A percentile compares a stretch with the other conserved stretches of the same genome.
These are phyloP conservation scores for Scaptomyza graminum DNA, from an alignment of 1,140 invertebrate species.

Conservation along the genomic window DNA sequence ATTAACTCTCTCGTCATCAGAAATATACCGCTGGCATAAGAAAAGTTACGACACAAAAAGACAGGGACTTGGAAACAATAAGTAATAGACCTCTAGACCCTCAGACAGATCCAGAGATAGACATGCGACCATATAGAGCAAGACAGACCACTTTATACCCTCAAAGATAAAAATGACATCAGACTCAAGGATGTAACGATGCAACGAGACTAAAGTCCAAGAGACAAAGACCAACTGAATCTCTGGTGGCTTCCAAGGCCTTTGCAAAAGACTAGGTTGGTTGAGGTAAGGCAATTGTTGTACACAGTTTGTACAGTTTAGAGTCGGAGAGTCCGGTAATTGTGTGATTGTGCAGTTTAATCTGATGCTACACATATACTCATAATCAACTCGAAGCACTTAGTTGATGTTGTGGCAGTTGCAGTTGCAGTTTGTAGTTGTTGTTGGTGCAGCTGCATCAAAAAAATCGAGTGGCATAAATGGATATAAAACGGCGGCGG, in stretches of 20 bases:
- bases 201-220: too few relatives aligned
- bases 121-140: too few relatives aligned
- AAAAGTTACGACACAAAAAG: too few relatives aligned
- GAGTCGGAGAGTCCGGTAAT: not conserved
- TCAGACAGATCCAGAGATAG: too few relatives aligned
- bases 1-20: too few relatives aligned
- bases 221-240: not conserved
- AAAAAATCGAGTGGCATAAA: conserved; percentile 44
- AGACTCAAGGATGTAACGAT: too few relatives aligned
- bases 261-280: not conserved
- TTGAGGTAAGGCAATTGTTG: not conserved
- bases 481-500: conserved; percentile 29
- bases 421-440: conserved; percentile 10
- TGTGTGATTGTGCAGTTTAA: conserved; percentile 7
- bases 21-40: too few relatives aligned
- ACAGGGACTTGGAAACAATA: too few relatives aligned
- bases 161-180: not conserved
- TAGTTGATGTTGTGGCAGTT: conserved; percentile 5
- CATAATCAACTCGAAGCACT: conserved; percentile 31
- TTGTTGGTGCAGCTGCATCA: conserved; percentile 22
- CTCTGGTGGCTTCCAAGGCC: not conserved
- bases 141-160: too few relatives aligned
- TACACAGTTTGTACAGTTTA: too few relatives aligned
- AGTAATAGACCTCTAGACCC: too few relatives aligned
- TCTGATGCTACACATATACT: conserved; percentile 51